A percentile compares a stretch with the other conserved stretches of the same genome.
Conservation (phyloP, 2,888 invertebrate genomes). For the Eilema sororculum region DNA sequence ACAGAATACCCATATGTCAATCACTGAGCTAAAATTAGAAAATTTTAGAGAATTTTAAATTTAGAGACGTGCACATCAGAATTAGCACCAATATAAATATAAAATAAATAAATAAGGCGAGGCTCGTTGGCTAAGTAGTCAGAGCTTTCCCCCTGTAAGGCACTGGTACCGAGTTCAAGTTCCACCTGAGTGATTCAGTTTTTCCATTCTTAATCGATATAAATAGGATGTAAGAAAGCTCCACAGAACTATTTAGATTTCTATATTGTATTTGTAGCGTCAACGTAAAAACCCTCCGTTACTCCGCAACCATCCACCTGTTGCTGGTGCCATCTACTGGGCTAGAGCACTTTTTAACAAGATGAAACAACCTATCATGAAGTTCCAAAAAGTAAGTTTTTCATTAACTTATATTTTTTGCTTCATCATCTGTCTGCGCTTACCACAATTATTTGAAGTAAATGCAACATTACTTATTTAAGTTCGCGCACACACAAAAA, state of each 20-base stretch:
- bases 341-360: conserved; percentile 92
- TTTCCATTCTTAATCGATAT: too few relatives aligned
- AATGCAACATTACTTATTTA: neutral
- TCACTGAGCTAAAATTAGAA: too few relatives aligned
- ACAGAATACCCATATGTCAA: too few relatives aligned
- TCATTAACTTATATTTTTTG: neutral
- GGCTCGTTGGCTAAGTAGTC: too few relatives aligned
- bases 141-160: too few relatives aligned
- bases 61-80: too few relatives aligned
- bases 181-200: too few relatives aligned
- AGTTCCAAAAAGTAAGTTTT: conserved; percentile 89
- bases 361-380: conserved; percentile 93
- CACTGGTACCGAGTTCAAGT: too few relatives aligned
- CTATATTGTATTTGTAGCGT: conserved; percentile 75
- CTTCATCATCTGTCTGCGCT: neutral
- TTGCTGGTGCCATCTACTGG: conserved; percentile 96
- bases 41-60: too few relatives aligned
- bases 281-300: conserved; percentile 89
- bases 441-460: neutral
- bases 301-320: conserved; percentile 91
- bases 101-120: too few relatives aligned
- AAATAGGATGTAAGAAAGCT: too few relatives aligned
- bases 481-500: neutral
- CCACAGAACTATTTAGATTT: neutral
- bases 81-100: too few relatives aligned